phyloP scores from a whole-genome alignment of 2,797 vertebrate genomes.

The Acropternis orthonyx region DNA sequence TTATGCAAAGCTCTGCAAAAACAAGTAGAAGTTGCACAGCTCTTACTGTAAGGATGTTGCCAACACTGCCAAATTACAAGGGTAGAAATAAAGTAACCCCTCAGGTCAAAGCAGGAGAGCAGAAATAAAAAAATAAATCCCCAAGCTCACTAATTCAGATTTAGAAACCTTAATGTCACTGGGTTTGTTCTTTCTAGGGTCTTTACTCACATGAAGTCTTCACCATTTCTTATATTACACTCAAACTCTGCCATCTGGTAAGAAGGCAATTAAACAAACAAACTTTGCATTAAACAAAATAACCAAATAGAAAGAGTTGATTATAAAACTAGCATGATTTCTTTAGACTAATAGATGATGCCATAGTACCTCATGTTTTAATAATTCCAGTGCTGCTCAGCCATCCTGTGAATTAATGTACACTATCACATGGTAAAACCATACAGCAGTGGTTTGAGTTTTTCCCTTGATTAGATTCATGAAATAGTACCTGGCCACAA shows the following conservation, averaged over 20 bases:
- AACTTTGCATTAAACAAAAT: neutral
- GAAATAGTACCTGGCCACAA: conserved; percentile 91
- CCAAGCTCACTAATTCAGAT: neutral
- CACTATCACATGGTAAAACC: neutral
- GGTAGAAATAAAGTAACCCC: neutral
- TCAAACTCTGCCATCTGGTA: neutral
- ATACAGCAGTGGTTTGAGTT: neutral
- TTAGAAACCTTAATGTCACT: neutral
- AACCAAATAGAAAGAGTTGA: neutral
- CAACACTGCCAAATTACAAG: neutral
- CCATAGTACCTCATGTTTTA: neutral
- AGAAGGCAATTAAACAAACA: neutral
- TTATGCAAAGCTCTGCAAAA: neutral
- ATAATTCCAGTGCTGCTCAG: neutral
- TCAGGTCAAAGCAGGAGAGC: neutral
- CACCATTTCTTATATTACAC: neutral
- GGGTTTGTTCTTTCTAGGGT: neutral
- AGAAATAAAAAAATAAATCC: neutral
- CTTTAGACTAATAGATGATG: neutral
- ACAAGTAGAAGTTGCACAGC: neutral
- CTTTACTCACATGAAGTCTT: neutral
- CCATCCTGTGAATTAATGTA: neutral
- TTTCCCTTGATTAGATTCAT: neutral
- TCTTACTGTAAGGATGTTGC: neutral
- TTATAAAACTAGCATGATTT: neutral